Evolutionary conservation across 2,888 invertebrate species (phyloP).

Genomic region (Cosmia trapezina): DNA sequence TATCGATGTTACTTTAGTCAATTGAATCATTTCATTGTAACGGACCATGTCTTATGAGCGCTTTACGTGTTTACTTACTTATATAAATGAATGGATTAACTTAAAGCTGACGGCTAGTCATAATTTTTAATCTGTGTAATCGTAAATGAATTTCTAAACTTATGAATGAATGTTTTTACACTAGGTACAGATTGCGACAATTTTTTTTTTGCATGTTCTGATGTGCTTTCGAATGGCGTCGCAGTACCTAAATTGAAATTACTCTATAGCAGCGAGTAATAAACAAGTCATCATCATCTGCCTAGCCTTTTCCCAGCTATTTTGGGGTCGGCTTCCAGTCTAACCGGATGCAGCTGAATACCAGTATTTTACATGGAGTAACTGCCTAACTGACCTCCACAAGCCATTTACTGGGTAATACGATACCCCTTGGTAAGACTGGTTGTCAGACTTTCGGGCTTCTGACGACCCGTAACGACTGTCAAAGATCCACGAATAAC

Average conservation of each 20-base stretch:
- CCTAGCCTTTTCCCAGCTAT: no score
- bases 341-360: no score
- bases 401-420: no score
- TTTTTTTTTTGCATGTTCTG: not conserved
- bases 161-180: conserved; percentile 35
- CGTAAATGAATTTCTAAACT: conserved; percentile 41
- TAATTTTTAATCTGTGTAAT: conserved; percentile 63
- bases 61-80: conserved; percentile 52
- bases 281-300: no score
- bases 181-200: not conserved
- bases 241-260: not conserved
- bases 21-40: conserved; percentile 55
- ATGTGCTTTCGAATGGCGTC: not conserved
- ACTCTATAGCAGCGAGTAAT: no score
- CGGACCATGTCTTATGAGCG: conserved; percentile 61
- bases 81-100: conserved; percentile 34
- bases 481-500: no score
- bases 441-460: no score
- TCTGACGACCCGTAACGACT: no score
- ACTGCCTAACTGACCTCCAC: no score
- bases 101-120: conserved; percentile 71
- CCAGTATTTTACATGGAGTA: no score
- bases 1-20: conserved; percentile 48
- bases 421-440: no score
- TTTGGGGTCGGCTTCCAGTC: no score